These are phyloP conservation scores for Caenorhabditis wallacei DNA, from an alignment of 2,888 invertebrate species.

Conservation along the genomic window DNA sequence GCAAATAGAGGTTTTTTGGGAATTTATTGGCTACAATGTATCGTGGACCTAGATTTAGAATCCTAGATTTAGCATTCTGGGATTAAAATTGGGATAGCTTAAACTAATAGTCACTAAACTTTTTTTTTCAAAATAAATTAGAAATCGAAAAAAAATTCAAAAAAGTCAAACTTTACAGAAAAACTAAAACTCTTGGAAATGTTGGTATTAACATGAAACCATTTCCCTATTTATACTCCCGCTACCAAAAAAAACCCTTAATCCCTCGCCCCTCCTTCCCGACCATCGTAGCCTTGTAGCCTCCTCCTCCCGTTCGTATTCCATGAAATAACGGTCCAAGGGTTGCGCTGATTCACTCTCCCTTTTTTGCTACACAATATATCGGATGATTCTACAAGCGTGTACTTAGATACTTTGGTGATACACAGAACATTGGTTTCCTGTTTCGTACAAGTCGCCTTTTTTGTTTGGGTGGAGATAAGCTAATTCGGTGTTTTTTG, in stretches of 20 bases:
- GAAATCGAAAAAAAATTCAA: too few species aligned
- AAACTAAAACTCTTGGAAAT: neutral
- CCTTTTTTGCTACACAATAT: slow-evolving; percentile 8
- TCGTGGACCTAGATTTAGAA: neutral
- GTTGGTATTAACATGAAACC: too few species aligned
- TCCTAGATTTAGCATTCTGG: neutral
- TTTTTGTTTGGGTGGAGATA: neutral
- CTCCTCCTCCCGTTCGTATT: neutral
- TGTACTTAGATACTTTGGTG: slow-evolving; percentile 35
- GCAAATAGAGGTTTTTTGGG: neutral
- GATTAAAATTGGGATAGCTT: neutral
- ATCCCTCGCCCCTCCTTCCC: too few species aligned
- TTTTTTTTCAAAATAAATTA: too few species aligned
- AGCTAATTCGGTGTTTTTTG: neutral
- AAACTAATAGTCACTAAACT: neutral
- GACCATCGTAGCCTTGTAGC: slow-evolving; percentile 18
- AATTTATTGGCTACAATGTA: neutral
- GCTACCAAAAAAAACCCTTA: too few species aligned
- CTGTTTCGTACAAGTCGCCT: slow-evolving; percentile 1
- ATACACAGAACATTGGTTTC: slow-evolving; percentile 35
- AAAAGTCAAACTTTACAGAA: neutral
- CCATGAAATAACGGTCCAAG: slow-evolving; percentile 11
- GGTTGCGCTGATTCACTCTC: neutral
- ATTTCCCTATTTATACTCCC: slow-evolving; percentile 1
- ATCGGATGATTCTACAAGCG: neutral